Percentiles rank a stretch among this genome's conserved stretches.
These are phyloP conservation scores for Belgica antarctica DNA, from an alignment of 2,888 invertebrate species.

Conservation along the genomic window DNA sequence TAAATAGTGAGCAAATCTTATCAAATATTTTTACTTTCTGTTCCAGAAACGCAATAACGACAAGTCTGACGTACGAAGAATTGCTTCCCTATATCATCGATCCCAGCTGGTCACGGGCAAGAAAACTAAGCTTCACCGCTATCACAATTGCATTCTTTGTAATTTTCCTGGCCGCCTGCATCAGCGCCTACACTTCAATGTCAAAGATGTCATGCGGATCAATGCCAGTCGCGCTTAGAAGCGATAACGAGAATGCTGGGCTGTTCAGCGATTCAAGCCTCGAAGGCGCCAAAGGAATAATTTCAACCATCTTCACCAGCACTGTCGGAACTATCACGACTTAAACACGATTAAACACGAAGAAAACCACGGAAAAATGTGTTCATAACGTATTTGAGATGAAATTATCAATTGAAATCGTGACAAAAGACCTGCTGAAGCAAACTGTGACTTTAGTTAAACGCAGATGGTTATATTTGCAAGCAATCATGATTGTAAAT, in stretches of 20 bases:
- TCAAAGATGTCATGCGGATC: background rate
- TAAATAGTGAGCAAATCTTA: background rate
- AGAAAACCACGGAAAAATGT: too few species aligned
- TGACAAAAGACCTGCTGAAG: too few species aligned
- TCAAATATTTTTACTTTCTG: background rate
- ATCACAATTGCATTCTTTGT: slow-evolving; percentile 58
- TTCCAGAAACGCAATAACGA: background rate
- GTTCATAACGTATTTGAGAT: too few species aligned
- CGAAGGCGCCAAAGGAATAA: background rate
- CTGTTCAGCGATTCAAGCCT: too few species aligned
- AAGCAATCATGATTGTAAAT: too few species aligned
- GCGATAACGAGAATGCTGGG: background rate
- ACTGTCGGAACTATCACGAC: too few species aligned
- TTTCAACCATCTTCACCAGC: background rate
- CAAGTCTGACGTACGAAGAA: slow-evolving; percentile 56
- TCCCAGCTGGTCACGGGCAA: slow-evolving; percentile 57
- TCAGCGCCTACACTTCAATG: slow-evolving; percentile 48
- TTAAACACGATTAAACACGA: too few species aligned
- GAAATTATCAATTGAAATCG: too few species aligned
- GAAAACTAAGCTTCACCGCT: slow-evolving; percentile 55
- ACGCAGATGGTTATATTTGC: too few species aligned
- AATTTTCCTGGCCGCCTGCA: slow-evolving; percentile 56
- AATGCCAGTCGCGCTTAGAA: background rate
- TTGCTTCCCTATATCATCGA: slow-evolving; percentile 55
- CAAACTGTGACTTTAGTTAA: too few species aligned